phyloP scores from a whole-genome alignment of 2,113 vertebrate genomes.

The Ageneiosus marmoratus region DNA sequence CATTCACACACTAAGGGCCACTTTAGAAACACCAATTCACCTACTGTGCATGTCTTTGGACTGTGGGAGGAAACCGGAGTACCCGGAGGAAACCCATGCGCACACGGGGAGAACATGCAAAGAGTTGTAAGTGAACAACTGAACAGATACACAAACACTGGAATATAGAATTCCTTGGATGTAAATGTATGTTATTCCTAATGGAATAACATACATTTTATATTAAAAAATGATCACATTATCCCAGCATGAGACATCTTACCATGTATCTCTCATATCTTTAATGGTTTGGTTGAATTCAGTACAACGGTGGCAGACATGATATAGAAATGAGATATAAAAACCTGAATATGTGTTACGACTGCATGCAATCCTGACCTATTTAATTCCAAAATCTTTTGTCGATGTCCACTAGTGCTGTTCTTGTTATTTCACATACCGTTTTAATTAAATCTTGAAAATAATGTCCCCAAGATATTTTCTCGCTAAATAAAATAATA shows the following conservation, averaged over 20 bases:
- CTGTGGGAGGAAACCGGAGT: no score
- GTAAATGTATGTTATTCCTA: neutral
- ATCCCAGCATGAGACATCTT: neutral
- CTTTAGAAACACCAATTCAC: no score
- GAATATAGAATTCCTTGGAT: neutral
- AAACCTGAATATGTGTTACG: neutral
- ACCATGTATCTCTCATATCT: neutral
- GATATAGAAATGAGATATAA: no score
- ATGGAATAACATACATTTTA: neutral
- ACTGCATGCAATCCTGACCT: neutral
- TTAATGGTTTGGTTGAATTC: neutral
- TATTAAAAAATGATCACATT: neutral
- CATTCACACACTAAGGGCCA: no score
- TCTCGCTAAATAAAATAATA: neutral
- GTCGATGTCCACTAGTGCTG: neutral
- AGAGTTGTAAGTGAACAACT: neutral
- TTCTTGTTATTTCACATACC: neutral
- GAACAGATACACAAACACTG: neutral
- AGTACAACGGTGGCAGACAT: neutral
- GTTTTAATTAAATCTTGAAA: neutral
- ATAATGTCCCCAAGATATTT: neutral
- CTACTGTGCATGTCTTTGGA: no score
- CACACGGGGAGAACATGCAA: no score
- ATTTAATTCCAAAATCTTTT: neutral
- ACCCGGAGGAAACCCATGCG: no score